A percentile compares a stretch with the other conserved stretches of the same genome.
Conservation (phyloP, 2,113 vertebrate genomes). For the human region DNA sequence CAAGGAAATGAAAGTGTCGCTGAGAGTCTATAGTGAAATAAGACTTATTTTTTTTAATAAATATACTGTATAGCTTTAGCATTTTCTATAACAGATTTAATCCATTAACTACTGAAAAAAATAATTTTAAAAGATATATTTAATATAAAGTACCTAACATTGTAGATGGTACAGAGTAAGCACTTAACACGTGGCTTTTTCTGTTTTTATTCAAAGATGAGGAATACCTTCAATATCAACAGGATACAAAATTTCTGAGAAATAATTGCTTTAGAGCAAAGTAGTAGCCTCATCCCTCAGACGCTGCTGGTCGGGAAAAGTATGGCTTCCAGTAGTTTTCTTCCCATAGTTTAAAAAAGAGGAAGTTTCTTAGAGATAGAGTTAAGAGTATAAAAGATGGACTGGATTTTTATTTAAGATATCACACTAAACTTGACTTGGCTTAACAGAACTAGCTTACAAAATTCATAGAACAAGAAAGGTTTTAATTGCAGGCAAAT, state of each 20-base stretch:
- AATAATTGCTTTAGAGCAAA: neutral
- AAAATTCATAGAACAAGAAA: slow-evolving; percentile 42
- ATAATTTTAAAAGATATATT: neutral
- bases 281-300: neutral
- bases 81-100: neutral
- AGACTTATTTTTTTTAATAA: neutral
- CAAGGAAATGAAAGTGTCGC: neutral
- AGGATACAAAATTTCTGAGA: neutral
- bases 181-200: neutral
- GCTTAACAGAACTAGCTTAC: neutral
- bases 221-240: neutral
- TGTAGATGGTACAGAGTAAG: neutral
- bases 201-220: neutral
- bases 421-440: neutral
- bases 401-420: neutral
- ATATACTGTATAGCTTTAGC: neutral
- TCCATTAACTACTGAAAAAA: neutral
- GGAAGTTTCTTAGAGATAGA: neutral
- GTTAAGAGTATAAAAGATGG: neutral
- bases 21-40: neutral
- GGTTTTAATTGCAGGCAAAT: slow-evolving; percentile 37
- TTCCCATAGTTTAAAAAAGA: neutral
- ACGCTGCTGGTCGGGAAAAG: neutral
- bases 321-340: neutral
- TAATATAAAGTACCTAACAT: neutral